These are phyloP conservation scores for Cynoglossus semilaevis DNA, from an alignment of 2,113 vertebrate genomes.

Conservation along the genomic window DNA sequence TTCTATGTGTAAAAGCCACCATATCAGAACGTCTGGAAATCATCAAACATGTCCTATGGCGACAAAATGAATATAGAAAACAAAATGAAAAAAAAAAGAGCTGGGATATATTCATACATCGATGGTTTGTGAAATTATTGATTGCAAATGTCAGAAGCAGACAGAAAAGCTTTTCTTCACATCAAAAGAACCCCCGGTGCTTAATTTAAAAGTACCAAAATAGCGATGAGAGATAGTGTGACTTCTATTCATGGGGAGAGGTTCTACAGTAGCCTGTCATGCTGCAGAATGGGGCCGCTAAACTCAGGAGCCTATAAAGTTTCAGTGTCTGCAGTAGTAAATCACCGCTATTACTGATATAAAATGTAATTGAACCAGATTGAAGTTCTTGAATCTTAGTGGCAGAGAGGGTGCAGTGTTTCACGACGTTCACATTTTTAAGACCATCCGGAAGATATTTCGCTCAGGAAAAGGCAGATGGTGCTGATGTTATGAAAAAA, in stretches of 20 bases:
- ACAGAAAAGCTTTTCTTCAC: constrained; percentile 38
- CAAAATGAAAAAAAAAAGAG: constrained; percentile 8
- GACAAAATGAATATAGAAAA: constrained; percentile 5
- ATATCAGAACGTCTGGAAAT: too few species aligned
- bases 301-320: constrained; percentile 48
- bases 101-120: constrained; percentile 34
- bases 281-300: constrained; percentile 50
- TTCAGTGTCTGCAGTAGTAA: constrained; percentile 30
- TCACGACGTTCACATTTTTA: not conserved
- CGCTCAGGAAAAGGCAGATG: too few species aligned
- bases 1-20: too few species aligned
- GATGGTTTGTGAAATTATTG: constrained; percentile 44
- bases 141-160: constrained; percentile 44
- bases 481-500: not conserved
- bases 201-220: constrained; percentile 61
- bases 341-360: constrained; percentile 49
- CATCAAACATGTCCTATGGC: too few species aligned
- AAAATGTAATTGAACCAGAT: constrained; percentile 35
- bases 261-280: constrained; percentile 37
- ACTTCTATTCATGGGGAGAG: constrained; percentile 53
- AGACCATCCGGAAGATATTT: too few species aligned
- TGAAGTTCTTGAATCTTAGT: not conserved
- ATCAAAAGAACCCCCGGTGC: constrained; percentile 46
- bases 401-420: not conserved
- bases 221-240: constrained; percentile 54